These are phyloP conservation scores for Echinops telfairi DNA, from an alignment of 2,113 vertebrate genomes.

Conservation along the genomic window DNA sequence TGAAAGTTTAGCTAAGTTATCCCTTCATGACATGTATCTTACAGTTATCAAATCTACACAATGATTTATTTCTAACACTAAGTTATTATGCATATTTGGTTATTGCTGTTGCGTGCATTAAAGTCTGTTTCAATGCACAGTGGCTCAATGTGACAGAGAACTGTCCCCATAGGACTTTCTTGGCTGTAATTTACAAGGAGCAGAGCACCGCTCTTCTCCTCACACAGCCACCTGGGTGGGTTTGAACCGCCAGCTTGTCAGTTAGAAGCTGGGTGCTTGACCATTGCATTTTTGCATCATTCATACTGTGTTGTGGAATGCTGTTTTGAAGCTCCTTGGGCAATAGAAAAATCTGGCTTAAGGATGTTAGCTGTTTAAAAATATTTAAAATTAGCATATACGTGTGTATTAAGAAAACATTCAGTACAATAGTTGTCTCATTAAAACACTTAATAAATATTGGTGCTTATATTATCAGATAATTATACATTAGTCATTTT, in stretches of 20 bases:
- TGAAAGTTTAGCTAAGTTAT: not conserved
- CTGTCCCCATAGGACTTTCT: not conserved
- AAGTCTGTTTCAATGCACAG: not conserved
- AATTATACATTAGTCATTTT: not conserved
- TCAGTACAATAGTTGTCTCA: not conserved
- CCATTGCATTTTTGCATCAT: not conserved
- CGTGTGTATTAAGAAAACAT: conserved; percentile 32
- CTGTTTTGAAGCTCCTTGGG: not conserved
- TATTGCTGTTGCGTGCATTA: not conserved
- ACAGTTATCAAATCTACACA: not conserved
- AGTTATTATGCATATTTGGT: not conserved
- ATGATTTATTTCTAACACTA: not conserved
- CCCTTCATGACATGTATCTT: not conserved
- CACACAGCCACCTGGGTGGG: not conserved
- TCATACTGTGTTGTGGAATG: not conserved
- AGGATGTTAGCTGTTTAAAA: not conserved
- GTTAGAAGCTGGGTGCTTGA: not conserved
- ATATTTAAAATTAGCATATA: not conserved
- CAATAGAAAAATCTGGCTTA: conserved; percentile 38
- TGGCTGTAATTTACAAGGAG: not conserved
- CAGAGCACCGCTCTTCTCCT: not conserved
- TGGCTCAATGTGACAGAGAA: not conserved
- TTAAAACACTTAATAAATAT: conserved; percentile 28
- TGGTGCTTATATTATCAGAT: conserved; percentile 10
- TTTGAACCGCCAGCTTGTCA: not conserved